Base-by-base conservation (phyloP, 2,888 invertebrate genomes). In the Trachelus stipa region DNA sequence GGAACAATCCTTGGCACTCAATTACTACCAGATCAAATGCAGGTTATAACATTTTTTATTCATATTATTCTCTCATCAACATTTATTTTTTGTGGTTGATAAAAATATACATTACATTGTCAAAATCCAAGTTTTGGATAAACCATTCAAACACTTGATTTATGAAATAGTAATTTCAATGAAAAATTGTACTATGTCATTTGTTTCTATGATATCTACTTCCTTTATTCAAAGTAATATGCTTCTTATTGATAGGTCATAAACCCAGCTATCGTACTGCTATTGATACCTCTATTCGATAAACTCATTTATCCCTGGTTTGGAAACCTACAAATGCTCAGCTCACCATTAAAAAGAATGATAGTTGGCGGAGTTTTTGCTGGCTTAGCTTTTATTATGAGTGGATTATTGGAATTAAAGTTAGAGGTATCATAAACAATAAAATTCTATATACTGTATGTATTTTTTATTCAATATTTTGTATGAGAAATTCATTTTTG, bases 21-120 rank as follows among this genome's bases (percentile, higher is more conserved):
- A 34, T 86, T 92, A 11, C 93, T 95, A 15, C 97, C 97, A 0
- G 97, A 97, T 88, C 97, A 97, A 92, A 94, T 97, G 92, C 96
- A 96, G 92, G 84, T 84, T 4, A 56, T 23, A 56, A 23, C 6
- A 56, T 56, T 56, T 15, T 56, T 23, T 56, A 15, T 56, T 56
- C 9, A 56, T 9, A 23, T 23, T 56, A 56, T 56, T 56, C 56
- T 56, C 9, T 56, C 12, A 40, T 15, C 12, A 37, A 37, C 3
- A 37, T 23, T 23, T 40, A 23, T 56, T 15, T 56, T 40, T 40
- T 40, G 1, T 40, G 15, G 6, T 40, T 40, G 6, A 9, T 56
- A 23, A 56, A 23, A 56, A 56, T 56, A 23, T 56, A 23, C 0
- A 23, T 56, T 56, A 56, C 56, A 4, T 56, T 56, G 9, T 9